Percentiles rank a stretch among this genome's conserved stretches.
phyloP scores from a whole-genome alignment of 2,113 vertebrate species.

The Ceuthmochares aereus region DNA sequence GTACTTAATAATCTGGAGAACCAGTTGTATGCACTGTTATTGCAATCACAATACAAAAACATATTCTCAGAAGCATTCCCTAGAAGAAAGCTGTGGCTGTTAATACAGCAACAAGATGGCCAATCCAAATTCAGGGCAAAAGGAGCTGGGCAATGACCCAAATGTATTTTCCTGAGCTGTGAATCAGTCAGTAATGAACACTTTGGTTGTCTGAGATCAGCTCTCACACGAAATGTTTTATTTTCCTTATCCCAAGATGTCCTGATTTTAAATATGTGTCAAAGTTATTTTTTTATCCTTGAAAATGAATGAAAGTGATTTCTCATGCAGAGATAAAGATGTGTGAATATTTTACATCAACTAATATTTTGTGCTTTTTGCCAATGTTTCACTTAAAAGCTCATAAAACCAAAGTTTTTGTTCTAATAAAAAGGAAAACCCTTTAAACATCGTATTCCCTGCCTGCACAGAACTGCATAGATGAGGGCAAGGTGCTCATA shows the following conservation, averaged over 20 bases:
- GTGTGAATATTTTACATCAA: neutral
- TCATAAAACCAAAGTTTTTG: constrained; percentile 3
- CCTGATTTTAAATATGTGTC: neutral
- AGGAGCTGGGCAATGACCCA: constrained; percentile 10
- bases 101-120: constrained; percentile 17
- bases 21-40: constrained; percentile 25
- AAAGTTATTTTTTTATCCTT: constrained; percentile 4
- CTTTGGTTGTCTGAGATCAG: neutral
- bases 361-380: constrained; percentile 9
- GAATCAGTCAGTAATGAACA: neutral
- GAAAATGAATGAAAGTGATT: constrained; percentile 30
- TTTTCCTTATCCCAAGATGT: neutral
- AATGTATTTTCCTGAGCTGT: constrained; percentile 3
- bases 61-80: neutral
- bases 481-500: constrained; percentile 6
- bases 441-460: constrained; percentile 12
- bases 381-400: constrained; percentile 43
- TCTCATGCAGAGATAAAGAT: neutral
- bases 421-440: constrained; percentile 31
- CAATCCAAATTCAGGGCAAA: constrained; percentile 9
- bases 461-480: neutral
- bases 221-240: neutral
- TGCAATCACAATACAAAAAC: neutral
- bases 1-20: neutral
- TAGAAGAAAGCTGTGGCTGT: neutral